Percentiles rank a stretch among this genome's conserved stretches.
Conservation (phyloP, 1,140 invertebrate genomes). For the Conus ventricosus region DNA sequence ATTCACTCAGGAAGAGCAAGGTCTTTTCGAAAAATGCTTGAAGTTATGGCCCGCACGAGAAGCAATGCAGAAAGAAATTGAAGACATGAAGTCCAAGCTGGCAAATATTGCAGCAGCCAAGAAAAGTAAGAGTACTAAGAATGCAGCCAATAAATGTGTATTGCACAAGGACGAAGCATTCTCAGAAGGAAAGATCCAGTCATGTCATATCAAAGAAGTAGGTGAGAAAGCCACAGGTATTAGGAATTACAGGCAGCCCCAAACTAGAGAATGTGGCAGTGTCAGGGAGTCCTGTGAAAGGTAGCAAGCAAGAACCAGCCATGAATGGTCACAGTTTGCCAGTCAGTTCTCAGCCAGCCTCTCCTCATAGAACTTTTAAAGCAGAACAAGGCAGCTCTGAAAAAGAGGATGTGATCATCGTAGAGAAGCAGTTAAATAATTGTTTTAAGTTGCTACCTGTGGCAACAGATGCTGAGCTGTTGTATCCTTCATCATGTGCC, state of each 20-base stretch:
- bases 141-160: not conserved
- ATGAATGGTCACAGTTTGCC: not conserved
- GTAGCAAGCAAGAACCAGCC: not conserved
- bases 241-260: not conserved
- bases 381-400: not conserved
- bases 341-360: not conserved
- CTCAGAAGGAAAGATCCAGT: not conserved
- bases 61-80: constrained; percentile 16
- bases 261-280: not conserved
- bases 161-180: not conserved
- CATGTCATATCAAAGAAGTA: not conserved
- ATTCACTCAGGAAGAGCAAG: not conserved
- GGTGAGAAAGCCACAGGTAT: not conserved
- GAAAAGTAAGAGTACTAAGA: not conserved
- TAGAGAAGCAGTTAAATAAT: not conserved
- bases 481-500: not conserved
- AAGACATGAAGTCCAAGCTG: not conserved
- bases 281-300: not conserved
- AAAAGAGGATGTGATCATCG: not conserved
- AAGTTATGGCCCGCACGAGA: constrained; percentile 8
- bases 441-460: not conserved
- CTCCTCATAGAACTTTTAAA: no score
- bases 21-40: not conserved
- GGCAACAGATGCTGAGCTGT: not conserved
- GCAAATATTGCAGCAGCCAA: constrained; percentile 9